These are phyloP conservation scores for Python bivittatus DNA, from an alignment of 2,113 vertebrate species.

Conservation along the genomic window DNA sequence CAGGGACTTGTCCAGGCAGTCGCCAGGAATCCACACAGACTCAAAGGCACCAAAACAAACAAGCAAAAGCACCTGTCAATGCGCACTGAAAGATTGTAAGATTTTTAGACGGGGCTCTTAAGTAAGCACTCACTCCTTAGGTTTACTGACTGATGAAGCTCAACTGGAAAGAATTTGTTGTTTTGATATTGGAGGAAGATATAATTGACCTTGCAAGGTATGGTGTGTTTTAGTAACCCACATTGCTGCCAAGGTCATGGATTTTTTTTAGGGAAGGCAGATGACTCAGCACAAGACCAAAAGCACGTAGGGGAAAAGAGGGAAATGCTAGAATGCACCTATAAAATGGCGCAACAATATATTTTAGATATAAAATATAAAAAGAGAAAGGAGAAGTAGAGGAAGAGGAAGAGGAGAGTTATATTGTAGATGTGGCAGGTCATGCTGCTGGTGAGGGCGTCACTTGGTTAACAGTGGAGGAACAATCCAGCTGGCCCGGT, in stretches of 20 bases:
- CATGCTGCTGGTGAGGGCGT: neutral
- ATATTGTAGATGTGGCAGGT: neutral
- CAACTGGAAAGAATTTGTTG: neutral
- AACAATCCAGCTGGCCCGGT: neutral
- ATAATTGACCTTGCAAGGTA: neutral
- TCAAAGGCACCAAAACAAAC: neutral
- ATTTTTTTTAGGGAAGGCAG: neutral
- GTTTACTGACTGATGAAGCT: neutral
- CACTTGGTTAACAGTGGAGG: neutral
- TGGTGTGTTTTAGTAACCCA: neutral
- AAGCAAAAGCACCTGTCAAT: neutral
- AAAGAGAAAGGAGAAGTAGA: neutral
- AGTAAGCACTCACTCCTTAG: neutral
- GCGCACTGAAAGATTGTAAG: neutral
- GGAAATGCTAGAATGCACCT: neutral
- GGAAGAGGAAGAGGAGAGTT: neutral
- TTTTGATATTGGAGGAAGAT: neutral
- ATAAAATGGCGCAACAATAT: neutral
- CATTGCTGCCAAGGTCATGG: neutral
- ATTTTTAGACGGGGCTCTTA: neutral
- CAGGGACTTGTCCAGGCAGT: neutral
- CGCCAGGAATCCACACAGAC: neutral
- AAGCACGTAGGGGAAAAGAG: neutral
- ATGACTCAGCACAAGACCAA: neutral
- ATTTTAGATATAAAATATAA: neutral